Evolutionary conservation across 2,888 invertebrate genomes (phyloP).

Genomic region (Hemistola chrysoprasaria): DNA sequence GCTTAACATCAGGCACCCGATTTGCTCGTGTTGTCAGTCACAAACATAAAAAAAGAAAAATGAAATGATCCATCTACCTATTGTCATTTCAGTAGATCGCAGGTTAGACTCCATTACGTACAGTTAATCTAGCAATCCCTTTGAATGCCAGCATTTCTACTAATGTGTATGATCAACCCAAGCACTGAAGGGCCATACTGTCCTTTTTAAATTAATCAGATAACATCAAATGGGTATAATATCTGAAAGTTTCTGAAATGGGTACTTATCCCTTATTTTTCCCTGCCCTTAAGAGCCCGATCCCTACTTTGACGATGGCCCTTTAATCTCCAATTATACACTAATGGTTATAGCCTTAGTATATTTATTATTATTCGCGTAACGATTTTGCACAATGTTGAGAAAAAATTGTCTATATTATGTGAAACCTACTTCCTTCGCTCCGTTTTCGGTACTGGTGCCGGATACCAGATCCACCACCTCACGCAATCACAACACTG

Average conservation of each 20-base stretch:
- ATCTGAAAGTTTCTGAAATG: conserved; percentile 18
- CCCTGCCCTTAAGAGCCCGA: conserved; percentile 5
- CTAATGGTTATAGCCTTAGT: conserved; percentile 27
- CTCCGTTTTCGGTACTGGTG: no score
- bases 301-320: conserved; percentile 18
- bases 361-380: conserved; percentile 13
- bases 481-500: no score
- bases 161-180: conserved; percentile 4
- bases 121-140: no score
- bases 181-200: conserved; percentile 6
- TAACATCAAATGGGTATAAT: conserved; percentile 18
- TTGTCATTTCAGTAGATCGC: no score
- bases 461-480: no score
- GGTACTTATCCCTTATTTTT: conserved; percentile 17
- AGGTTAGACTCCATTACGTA: no score
- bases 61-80: no score
- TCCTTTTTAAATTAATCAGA: conserved; percentile 20
- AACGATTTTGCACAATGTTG: conserved; percentile 6
- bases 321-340: conserved; percentile 25
- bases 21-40: no score
- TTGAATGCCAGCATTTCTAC: not conserved
- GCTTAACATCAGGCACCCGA: no score
- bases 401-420: conserved; percentile 6
- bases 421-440: not conserved
- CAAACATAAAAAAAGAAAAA: no score